These are phyloP conservation scores for Heliothis peltigera DNA, from an alignment of 2,888 invertebrate species.

Conservation along the genomic window DNA sequence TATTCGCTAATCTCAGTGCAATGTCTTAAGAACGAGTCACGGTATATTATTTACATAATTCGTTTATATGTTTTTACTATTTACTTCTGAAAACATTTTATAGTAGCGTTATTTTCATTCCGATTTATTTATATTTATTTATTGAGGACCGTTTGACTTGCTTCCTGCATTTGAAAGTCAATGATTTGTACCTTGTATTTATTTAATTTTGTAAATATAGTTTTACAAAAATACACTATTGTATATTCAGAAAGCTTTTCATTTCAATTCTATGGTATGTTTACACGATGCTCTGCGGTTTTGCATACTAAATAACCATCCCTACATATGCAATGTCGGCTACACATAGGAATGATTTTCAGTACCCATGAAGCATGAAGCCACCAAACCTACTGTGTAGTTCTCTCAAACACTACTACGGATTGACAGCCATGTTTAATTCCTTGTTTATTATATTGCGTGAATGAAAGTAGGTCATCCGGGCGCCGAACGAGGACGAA, in stretches of 20 bases:
- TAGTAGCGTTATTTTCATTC: slow-evolving; percentile 72
- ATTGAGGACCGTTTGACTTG: slow-evolving; percentile 56
- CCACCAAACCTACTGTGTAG: too few relatives aligned
- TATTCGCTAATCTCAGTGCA: slow-evolving; percentile 39
- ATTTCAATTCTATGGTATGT: too few relatives aligned
- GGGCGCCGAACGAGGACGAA: too few relatives aligned
- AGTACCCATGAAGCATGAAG: too few relatives aligned
- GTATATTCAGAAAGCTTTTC: slow-evolving; percentile 39
- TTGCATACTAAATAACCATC: too few relatives aligned
- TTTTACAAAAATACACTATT: slow-evolving; percentile 73
- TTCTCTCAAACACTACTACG: too few relatives aligned
- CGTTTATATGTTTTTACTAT: slow-evolving; percentile 21
- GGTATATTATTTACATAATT: slow-evolving; percentile 59
- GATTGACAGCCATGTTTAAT: too few relatives aligned
- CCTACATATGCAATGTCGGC: too few relatives aligned
- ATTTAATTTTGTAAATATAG: slow-evolving; percentile 85
- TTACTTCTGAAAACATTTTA: slow-evolving; percentile 62
- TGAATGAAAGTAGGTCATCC: too few relatives aligned
- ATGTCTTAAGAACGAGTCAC: slow-evolving; percentile 27
- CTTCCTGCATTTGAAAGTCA: slow-evolving; percentile 76
- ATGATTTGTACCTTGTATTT: slow-evolving; percentile 77
- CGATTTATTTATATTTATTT: slow-evolving; percentile 66
- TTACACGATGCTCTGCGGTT: too few relatives aligned
- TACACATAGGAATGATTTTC: too few relatives aligned
- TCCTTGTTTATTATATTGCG: too few relatives aligned